These are phyloP conservation scores for Tryphoninae sp. DNA, from an alignment of 2,888 invertebrate species.

Conservation along the genomic window DNA sequence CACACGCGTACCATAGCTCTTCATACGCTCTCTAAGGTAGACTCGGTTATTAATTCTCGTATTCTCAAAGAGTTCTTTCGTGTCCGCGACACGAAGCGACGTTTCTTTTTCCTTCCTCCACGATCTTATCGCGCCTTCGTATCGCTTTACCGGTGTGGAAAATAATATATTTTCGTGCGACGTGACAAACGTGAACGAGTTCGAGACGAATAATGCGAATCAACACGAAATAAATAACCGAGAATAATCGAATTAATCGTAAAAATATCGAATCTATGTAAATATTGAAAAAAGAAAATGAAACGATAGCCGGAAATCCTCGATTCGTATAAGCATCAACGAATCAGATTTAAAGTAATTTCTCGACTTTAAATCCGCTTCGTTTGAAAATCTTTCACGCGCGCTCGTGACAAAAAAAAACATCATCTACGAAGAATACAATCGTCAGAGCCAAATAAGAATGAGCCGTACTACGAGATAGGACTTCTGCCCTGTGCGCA, in stretches of 20 bases:
- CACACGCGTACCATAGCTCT: slow-evolving; percentile 8
- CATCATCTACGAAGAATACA: slow-evolving; percentile 4
- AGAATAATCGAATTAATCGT: too few species aligned
- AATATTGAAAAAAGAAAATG: background rate
- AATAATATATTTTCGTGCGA: background rate
- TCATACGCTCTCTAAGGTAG: slow-evolving; percentile 30
- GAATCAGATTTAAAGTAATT: background rate
- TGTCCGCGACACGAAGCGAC: slow-evolving; percentile 21
- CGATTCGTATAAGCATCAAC: background rate
- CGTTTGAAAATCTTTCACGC: background rate
- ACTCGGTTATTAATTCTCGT: slow-evolving; percentile 44
- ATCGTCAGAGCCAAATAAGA: background rate
- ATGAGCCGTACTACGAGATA: slow-evolving; percentile 20
- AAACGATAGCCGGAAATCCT: background rate
- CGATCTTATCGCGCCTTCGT: slow-evolving; percentile 38
- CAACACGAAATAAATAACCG: too few species aligned
- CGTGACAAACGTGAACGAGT: background rate
- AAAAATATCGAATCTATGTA: background rate
- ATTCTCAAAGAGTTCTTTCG: slow-evolving; percentile 26
- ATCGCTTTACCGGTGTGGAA: slow-evolving; percentile 35
- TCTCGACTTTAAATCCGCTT: background rate
- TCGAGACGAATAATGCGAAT: background rate
- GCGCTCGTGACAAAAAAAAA: background rate
- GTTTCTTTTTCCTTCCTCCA: slow-evolving; percentile 18
- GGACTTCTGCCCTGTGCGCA: slow-evolving; percentile 8